A percentile compares a stretch with the other conserved stretches of the same genome.
phyloP scores from a whole-genome alignment of 2,888 invertebrate genomes.

The Bombylius major region DNA sequence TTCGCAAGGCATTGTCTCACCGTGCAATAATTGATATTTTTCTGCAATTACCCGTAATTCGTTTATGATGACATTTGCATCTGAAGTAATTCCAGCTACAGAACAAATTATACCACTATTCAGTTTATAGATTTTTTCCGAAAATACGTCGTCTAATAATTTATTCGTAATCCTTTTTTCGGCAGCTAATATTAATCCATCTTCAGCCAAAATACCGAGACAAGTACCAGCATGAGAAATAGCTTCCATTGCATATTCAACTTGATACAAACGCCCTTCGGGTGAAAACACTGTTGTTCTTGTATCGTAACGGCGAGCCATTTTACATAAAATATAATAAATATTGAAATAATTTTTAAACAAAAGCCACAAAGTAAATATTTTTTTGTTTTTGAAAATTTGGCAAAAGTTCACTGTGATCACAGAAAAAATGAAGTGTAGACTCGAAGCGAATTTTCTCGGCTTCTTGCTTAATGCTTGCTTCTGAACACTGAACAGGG shows the following conservation, averaged over 20 bases:
- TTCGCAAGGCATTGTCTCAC: constrained; percentile 96
- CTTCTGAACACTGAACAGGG: too few relatives aligned
- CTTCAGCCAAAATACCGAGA: constrained; percentile 82
- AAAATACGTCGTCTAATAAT: constrained; percentile 90
- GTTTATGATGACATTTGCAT: constrained; percentile 96
- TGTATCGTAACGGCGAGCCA: constrained; percentile 98
- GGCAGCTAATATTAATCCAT: constrained; percentile 93
- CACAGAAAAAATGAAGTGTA: too few relatives aligned
- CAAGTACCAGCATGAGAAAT: constrained; percentile 99
- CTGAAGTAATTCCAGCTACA: constrained; percentile 98
- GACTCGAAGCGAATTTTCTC: too few relatives aligned
- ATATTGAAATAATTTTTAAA: too few relatives aligned
- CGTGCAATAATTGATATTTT: constrained; percentile 84
- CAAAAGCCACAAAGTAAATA: too few relatives aligned
- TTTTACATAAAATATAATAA: too few relatives aligned
- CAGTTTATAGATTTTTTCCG: constrained; percentile 97
- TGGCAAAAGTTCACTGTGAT: too few relatives aligned
- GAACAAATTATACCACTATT: constrained; percentile 98
- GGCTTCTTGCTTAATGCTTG: too few relatives aligned
- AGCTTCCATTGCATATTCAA: constrained; percentile 99
- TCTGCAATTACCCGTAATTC: constrained; percentile 90
- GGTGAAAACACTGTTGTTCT: constrained; percentile 99
- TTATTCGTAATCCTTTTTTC: constrained; percentile 96
- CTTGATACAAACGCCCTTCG: constrained; percentile 94
- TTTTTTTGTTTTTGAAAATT: too few relatives aligned